Evolutionary conservation across 2,113 vertebrate genomes (phyloP), one percentile per base, ranked within the genome.

Genomic region (Verasper variegatus): DNA sequence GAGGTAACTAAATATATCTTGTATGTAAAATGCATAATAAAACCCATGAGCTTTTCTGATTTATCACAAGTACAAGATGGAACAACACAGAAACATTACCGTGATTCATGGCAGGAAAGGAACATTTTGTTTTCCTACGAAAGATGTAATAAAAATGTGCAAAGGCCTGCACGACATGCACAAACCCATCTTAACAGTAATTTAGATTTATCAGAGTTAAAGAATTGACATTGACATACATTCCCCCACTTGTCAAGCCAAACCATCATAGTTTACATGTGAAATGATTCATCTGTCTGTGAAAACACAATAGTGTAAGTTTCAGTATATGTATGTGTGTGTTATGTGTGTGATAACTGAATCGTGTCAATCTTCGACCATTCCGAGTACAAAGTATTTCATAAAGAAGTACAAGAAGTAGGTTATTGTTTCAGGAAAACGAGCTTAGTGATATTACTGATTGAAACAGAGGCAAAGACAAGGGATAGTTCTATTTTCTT

Each of bases 11-110:
- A 79, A 75, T 75, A 73, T 78, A 59, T 83, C 71, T 52, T 42
- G 3, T 13, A 23, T 45, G 71, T 83, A 42, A 76, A 81, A 71
- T 88, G 56, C 78, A 81, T 79, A 79, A 81, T 83, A 71, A 78
- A 78, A 37, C 35, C 27, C 59, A 55, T 1, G 0, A n/a, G 62
- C n/a, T 63, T 2, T 31, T 61, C 26, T 31, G 71, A 76, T 74
- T 79, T 70, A 76, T 81, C 71, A 70, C 64, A 26, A 56, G 54
- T 21, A 27, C 1, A 21, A 68, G 76, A 72, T 6, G 75, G 59
- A 79, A 52, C 14, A 24, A 65, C 67, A 26, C 23, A 2, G 18
- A 65, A 15, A 49, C 55, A 37, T 62, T 26, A 55, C 47, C 31
- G 18, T 69, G 82, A 84, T 71, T 24, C 40, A 87, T 78, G 67